A percentile compares a stretch with the other conserved stretches of the same genome.
Evolutionary conservation across 2,113 vertebrate genomes (phyloP).

Genomic region (Engraulis encrasicolus): DNA sequence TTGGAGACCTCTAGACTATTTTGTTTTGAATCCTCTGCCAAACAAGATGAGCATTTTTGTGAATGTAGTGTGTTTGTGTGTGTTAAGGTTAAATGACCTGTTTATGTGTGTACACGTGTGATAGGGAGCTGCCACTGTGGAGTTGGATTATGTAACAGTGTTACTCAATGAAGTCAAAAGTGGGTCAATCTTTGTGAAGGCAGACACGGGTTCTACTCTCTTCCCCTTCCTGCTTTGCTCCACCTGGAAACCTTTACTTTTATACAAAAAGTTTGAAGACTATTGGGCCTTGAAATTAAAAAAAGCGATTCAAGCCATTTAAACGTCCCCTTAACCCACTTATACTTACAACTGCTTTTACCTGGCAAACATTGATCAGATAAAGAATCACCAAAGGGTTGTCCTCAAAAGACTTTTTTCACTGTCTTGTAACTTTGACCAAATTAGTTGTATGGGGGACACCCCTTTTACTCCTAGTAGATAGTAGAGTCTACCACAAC

Average conservation of each 20-base stretch:
- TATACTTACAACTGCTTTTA: background rate
- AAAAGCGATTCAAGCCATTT: background rate
- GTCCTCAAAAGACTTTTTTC: no score
- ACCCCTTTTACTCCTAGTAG: background rate
- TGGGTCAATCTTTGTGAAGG: conserved; percentile 48
- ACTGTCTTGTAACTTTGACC: no score
- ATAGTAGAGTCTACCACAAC: background rate
- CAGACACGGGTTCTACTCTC: background rate
- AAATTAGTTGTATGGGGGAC: background rate
- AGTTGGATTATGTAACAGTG: conserved; percentile 60
- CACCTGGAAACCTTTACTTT: background rate
- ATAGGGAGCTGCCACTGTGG: background rate
- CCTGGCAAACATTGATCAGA: background rate
- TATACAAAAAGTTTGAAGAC: background rate
- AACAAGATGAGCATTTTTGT: background rate
- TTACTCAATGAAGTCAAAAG: conserved; percentile 64
- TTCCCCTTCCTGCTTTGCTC: background rate
- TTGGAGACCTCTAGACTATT: no score
- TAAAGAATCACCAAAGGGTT: no score
- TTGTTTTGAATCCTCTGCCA: no score
- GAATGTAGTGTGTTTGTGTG: background rate
- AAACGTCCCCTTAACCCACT: no score
- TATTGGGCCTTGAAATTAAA: background rate
- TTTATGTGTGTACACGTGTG: background rate
- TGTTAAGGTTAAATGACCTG: background rate